Evolutionary conservation across 2,888 invertebrate genomes (phyloP).

Genomic region (Athalia cordata): DNA sequence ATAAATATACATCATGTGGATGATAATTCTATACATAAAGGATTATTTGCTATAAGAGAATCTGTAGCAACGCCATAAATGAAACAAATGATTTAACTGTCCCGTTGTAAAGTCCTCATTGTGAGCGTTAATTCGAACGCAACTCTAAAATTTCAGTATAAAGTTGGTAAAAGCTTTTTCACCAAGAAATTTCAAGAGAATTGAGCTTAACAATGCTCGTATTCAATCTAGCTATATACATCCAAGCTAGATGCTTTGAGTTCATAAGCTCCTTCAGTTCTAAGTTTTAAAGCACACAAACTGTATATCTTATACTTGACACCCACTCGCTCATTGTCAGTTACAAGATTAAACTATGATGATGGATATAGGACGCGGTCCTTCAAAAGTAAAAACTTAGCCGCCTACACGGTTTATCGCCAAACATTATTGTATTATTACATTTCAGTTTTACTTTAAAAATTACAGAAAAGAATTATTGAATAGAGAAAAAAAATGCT

Average conservation of each 20-base stretch:
- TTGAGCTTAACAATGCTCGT: conserved; percentile 22
- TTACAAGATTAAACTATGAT: conserved; percentile 10
- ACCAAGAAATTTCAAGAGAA: not conserved
- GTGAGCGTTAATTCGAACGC: not conserved
- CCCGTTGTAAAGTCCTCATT: too few relatives aligned
- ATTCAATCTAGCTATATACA: not conserved
- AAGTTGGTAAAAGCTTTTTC: not conserved
- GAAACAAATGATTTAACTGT: too few relatives aligned
- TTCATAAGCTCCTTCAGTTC: not conserved
- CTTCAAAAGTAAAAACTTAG: not conserved
- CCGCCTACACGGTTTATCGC: too few relatives aligned
- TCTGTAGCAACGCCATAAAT: too few relatives aligned
- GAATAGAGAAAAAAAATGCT: too few relatives aligned
- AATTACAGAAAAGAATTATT: too few relatives aligned
- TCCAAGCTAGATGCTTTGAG: not conserved
- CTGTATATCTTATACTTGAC: not conserved
- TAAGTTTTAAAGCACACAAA: conserved; percentile 23
- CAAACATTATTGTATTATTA: too few relatives aligned
- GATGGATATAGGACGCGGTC: not conserved
- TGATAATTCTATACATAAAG: too few relatives aligned
- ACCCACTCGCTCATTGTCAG: not conserved
- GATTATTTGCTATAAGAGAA: too few relatives aligned
- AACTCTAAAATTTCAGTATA: not conserved
- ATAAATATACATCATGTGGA: too few relatives aligned
- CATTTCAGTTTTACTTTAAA: too few relatives aligned